Base-by-base conservation (phyloP, 37 sponge, comb jelly and placozoan species). In the Petrosia ficiformis region DNA sequence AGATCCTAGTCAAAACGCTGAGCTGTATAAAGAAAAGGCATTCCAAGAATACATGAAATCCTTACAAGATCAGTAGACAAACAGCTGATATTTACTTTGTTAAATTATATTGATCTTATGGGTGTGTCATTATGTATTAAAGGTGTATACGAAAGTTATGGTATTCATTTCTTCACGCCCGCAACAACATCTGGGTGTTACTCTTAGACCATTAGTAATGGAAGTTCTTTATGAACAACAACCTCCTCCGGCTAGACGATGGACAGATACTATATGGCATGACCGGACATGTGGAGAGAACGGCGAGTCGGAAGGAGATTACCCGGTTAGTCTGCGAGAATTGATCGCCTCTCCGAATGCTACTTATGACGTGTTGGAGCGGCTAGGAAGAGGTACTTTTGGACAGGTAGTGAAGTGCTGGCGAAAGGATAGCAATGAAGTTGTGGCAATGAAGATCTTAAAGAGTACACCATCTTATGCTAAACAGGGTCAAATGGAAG, bases 401-500 rank as follows among this genome's bases (percentile, higher is more conserved):
- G 97, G 97, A 3, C 97, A 94, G 59, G 97, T 97, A n/a, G 52
- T 93, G 26, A 90, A 87, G 66, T 84, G 86, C 42, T 84, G 88
- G 92, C 70, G 77, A 71, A 74, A 82, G 42, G 89, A 93, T 65
- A 82, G 77, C 22, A 67, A 73, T 19, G 91, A 97, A 64, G 66
- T 90, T 42, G 94, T 97, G 19, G 97, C 97, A 41, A 57, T 97
- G 57, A 93, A 97, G 77, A 81, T 97, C 14, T 75, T 97, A 39
- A 97, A 97, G 79, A 81, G 81, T 60, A 78, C 88, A 57, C 92
- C 97, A 26, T 89, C 92, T 6, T 97, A 97, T 71, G 82, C 89
- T 25, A 84, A 94, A 59, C 97, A 97, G 66, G 97, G 97, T 11
- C 91, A 90, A 70, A 76, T 97, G 16, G 97, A 97, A 65, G 84